phyloP scores from a whole-genome alignment of 1,140 invertebrate species.

The Watersipora subatra region DNA sequence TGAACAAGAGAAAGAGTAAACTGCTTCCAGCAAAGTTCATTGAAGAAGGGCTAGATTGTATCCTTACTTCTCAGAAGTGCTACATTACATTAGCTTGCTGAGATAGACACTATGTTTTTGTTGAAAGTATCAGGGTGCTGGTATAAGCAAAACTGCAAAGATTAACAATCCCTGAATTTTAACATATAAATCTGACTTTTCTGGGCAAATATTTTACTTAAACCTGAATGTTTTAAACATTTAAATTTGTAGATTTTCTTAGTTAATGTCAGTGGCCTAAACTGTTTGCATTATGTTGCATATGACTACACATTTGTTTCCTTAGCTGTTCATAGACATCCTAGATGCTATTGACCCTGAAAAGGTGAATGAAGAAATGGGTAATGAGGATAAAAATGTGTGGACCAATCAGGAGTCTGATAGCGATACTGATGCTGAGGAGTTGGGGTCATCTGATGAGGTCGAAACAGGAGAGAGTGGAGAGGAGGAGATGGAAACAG shows the following conservation, averaged over 20 bases:
- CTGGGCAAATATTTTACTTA: too few relatives aligned
- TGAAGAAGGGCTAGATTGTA: conserved; percentile 74
- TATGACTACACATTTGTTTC: not conserved
- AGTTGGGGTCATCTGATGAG: not conserved
- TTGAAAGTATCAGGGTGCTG: too few relatives aligned
- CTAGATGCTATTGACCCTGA: conserved; percentile 64
- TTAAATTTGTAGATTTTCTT: too few relatives aligned
- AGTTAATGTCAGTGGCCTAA: too few relatives aligned
- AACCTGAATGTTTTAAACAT: too few relatives aligned
- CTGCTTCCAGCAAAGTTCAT: conserved; percentile 57
- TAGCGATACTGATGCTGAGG: conserved; percentile 5
- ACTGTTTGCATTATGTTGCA: not conserved
- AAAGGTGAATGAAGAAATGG: conserved; percentile 45
- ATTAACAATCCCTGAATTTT: too few relatives aligned
- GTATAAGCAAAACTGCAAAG: too few relatives aligned
- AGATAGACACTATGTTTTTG: too few relatives aligned
- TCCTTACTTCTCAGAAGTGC: conserved; percentile 40
- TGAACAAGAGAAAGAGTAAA: conserved; percentile 64
- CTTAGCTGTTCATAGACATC: conserved; percentile 46
- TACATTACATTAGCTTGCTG: not conserved
- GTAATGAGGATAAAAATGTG: conserved; percentile 39
- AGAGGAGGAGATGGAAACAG: conserved; percentile 8
- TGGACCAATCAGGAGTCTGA: conserved; percentile 20
- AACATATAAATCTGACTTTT: too few relatives aligned
- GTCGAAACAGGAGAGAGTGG: too few relatives aligned